Conservation (phyloP, 2,113 vertebrate species). For the Tinamus guttatus region DNA sequence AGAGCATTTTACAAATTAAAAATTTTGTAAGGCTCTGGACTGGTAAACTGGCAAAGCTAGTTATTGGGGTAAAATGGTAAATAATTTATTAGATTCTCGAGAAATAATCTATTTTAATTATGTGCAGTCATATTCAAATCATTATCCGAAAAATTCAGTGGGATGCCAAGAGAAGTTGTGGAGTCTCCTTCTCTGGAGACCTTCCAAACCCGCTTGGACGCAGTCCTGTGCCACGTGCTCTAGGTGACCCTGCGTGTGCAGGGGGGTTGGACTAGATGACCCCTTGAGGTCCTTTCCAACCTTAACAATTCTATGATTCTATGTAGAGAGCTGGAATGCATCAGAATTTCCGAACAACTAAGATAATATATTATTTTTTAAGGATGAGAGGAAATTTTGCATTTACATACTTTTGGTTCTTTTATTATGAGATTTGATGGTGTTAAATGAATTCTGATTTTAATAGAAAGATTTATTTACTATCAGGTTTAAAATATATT, state of each 20-base stretch:
- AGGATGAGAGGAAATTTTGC: slow-evolving; percentile 18
- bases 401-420: slow-evolving; percentile 21
- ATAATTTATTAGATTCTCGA: slow-evolving; percentile 43
- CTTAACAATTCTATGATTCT: no score
- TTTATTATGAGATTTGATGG: not conserved
- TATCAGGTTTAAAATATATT: not conserved
- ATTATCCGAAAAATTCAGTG: slow-evolving; percentile 44
- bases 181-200: no score
- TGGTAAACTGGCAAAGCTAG: slow-evolving; percentile 32
- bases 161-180: no score
- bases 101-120: slow-evolving; percentile 65
- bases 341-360: slow-evolving; percentile 35
- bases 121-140: slow-evolving; percentile 63
- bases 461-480: not conserved
- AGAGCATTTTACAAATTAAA: slow-evolving; percentile 36
- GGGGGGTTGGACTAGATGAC: no score
- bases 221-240: no score
- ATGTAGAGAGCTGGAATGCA: slow-evolving; percentile 45
- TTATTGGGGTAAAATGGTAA: slow-evolving; percentile 51
- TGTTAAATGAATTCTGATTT: not conserved
- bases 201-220: no score
- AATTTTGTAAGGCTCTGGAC: not conserved
- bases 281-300: no score
- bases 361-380: slow-evolving; percentile 30
- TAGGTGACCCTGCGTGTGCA: no score